A percentile compares a stretch with the other conserved stretches of the same genome.
Conservation (phyloP, 2,888 invertebrate genomes). For the Clusia tigrina region DNA sequence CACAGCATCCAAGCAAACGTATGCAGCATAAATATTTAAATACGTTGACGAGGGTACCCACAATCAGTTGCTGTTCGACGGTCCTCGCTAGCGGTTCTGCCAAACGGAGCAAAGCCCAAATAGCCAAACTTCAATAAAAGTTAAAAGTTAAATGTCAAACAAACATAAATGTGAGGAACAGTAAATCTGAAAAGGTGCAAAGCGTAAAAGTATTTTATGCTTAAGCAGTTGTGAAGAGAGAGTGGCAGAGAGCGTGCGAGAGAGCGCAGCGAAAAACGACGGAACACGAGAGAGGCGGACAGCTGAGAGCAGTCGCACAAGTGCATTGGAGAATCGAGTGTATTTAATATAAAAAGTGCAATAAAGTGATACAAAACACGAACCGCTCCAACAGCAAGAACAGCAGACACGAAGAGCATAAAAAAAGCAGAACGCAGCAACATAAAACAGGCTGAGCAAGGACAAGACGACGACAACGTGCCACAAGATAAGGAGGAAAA, state of each 20-base stretch:
- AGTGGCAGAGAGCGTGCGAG: slow-evolving; percentile 13
- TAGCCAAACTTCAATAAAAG: background rate
- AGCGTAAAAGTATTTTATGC: slow-evolving; percentile 26
- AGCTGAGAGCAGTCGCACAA: slow-evolving; percentile 11
- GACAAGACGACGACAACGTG: slow-evolving; percentile 8
- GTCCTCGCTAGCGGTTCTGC: slow-evolving; percentile 59
- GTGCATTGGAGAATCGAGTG: too few relatives aligned
- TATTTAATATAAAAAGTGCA: background rate
- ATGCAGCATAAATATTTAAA: slow-evolving; percentile 14
- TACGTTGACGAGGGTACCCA: slow-evolving; percentile 44
- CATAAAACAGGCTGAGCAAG: background rate
- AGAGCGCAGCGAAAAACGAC: slow-evolving; percentile 1
- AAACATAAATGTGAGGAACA: too few relatives aligned
- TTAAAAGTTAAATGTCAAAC: too few relatives aligned
- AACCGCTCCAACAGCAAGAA: slow-evolving; percentile 18
- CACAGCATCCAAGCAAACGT: slow-evolving; percentile 38
- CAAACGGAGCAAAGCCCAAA: slow-evolving; percentile 33
- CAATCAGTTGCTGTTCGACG: slow-evolving; percentile 60
- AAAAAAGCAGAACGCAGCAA: slow-evolving; percentile 10
- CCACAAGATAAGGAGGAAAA: slow-evolving; percentile 20
- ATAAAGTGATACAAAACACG: background rate
- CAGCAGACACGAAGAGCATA: background rate
- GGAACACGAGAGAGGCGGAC: background rate
- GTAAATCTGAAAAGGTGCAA: too few relatives aligned
- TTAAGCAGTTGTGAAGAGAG: slow-evolving; percentile 1